Percentiles rank a stretch among this genome's conserved stretches.
Evolutionary conservation across 2,888 invertebrate species (phyloP).

Genomic region (Protophormia terraenovae): DNA sequence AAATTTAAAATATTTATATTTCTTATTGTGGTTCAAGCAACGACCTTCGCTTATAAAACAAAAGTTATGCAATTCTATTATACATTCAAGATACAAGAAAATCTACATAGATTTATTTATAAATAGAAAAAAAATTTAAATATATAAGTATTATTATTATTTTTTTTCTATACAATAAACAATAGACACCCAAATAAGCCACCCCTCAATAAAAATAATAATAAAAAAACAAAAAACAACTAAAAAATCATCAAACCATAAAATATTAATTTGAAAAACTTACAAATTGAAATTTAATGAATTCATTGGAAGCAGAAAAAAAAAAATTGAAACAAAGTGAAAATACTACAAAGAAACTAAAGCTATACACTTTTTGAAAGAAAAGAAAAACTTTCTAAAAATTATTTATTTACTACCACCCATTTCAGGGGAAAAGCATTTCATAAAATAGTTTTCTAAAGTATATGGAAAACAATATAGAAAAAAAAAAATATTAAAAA

Average conservation of each 20-base stretch:
- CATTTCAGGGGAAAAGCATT: background rate
- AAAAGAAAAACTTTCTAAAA: conserved; percentile 18
- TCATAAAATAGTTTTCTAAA: background rate
- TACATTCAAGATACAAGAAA: conserved; percentile 20
- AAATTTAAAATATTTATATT: background rate
- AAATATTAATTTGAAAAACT: conserved; percentile 27
- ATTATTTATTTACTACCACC: background rate
- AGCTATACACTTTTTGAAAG: background rate
- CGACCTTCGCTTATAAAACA: conserved; percentile 46
- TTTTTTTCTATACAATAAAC: too few relatives aligned
- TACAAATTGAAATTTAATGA: conserved; percentile 34
- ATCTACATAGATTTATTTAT: too few relatives aligned
- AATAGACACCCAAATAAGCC: too few relatives aligned
- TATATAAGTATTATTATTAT: too few relatives aligned
- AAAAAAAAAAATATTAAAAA: background rate
- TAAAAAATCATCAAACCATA: conserved; percentile 29
- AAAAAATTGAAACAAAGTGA: background rate
- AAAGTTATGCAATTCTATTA: conserved; percentile 25
- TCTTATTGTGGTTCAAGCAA: conserved; percentile 44
- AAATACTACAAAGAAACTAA: background rate
- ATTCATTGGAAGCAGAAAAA: conserved; percentile 5
- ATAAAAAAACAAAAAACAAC: background rate
- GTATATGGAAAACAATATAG: background rate
- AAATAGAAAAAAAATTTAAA: too few relatives aligned
- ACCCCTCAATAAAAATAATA: background rate